Percentiles rank a stretch among this genome's conserved stretches.
Evolutionary conservation across 1,140 invertebrate species (phyloP).

Genomic region (Sogatella furcifera): DNA sequence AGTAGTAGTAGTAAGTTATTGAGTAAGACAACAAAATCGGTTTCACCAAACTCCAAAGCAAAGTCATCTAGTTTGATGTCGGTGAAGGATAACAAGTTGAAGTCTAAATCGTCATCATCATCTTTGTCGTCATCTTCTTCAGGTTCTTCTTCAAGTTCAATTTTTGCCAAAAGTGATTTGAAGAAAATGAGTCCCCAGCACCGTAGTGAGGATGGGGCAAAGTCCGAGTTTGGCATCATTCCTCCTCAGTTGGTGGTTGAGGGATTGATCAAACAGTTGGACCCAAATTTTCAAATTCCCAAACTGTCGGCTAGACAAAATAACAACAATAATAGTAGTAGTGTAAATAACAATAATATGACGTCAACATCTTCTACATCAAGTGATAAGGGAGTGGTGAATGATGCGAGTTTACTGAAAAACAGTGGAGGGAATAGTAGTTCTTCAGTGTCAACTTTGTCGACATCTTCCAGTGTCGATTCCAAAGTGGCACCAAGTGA

Average conservation of each 20-base stretch:
- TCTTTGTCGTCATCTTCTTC: constrained; percentile 32
- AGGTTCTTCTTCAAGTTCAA: constrained; percentile 17
- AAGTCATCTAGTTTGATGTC: not conserved
- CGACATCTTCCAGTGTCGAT: no score
- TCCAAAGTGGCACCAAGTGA: no score
- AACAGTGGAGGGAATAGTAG: no score
- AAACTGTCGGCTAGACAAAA: constrained; percentile 51
- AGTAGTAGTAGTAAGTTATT: constrained; percentile 2
- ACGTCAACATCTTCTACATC: no score
- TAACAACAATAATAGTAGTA: not conserved
- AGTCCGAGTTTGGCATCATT: constrained; percentile 41
- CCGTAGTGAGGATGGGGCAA: constrained; percentile 43
- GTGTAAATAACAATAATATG: not conserved
- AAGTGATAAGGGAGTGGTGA: no score
- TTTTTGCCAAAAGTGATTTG: constrained; percentile 38
- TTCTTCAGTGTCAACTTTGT: no score
- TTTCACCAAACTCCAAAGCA: constrained; percentile 1
- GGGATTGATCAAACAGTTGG: constrained; percentile 61
- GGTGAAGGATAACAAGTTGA: no score
- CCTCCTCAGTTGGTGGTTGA: constrained; percentile 46
- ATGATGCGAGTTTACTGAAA: no score
- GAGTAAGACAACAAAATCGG: not conserved
- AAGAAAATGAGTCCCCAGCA: constrained; percentile 53
- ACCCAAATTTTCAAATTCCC: constrained; percentile 78
- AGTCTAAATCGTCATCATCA: constrained; percentile 14